Conservation (phyloP, 1,140 invertebrate species). For the Calephelis virginiensis region DNA sequence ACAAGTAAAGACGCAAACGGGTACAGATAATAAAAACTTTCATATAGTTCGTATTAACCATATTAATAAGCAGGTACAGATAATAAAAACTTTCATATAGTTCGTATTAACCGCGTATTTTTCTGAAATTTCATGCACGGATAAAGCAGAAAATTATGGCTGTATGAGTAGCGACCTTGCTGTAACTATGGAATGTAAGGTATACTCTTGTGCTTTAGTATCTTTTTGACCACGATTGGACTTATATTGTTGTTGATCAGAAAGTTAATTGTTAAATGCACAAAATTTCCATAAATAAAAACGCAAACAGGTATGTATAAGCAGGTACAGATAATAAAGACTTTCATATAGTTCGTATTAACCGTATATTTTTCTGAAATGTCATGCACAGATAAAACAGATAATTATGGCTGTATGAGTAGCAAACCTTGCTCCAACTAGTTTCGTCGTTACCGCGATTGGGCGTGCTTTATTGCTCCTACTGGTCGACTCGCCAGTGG, state of each 20-base stretch:
- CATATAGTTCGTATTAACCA: background rate
- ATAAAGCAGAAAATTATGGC: conserved; percentile 17
- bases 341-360: background rate
- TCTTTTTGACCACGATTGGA: too few species aligned
- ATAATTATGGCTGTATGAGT: conserved; percentile 17
- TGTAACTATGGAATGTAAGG: too few species aligned
- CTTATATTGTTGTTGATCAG: too few species aligned
- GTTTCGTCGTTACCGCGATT: conserved; percentile 12
- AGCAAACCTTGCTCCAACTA: conserved; percentile 16
- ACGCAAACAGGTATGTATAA: too few species aligned
- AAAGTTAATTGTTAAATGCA: too few species aligned
- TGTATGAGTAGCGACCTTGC: conserved; percentile 14
- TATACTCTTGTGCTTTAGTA: too few species aligned
- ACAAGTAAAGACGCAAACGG: too few species aligned
- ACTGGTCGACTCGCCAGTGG: conserved; percentile 10
- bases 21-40: background rate
- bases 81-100: background rate
- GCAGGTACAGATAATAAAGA: background rate
- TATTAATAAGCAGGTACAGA: background rate
- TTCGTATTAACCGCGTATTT: background rate
- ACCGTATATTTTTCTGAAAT: conserved; percentile 5
- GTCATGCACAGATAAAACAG: conserved; percentile 16
- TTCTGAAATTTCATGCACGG: conserved; percentile 8
- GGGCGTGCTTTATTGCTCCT: conserved; percentile 14
- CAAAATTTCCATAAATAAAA: too few species aligned